phyloP scores from a whole-genome alignment of 1,140 invertebrate genomes.

The Argopecten irradians region DNA sequence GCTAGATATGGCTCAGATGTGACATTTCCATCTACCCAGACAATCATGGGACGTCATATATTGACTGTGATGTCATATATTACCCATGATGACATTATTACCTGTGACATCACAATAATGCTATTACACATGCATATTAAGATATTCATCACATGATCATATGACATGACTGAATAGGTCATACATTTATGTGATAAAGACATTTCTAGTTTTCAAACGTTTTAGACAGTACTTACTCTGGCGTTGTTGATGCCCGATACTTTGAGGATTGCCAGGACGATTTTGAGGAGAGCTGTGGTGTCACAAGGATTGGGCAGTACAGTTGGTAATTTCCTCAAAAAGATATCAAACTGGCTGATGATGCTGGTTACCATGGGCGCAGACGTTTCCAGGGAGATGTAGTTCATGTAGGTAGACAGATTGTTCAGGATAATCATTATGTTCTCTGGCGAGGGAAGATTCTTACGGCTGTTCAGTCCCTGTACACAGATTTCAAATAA shows the following conservation, averaged over 20 bases:
- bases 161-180: too few species aligned
- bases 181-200: not conserved
- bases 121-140: too few species aligned
- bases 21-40: too few species aligned
- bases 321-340: constrained; percentile 88
- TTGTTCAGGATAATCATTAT: constrained; percentile 85
- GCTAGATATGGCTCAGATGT: not conserved
- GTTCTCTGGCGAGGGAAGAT: constrained; percentile 85
- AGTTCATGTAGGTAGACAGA: constrained; percentile 94
- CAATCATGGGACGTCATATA: too few species aligned
- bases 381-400: constrained; percentile 89
- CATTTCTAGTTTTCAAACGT: not conserved
- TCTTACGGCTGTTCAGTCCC: constrained; percentile 92
- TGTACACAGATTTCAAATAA: constrained; percentile 63
- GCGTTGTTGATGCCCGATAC: constrained; percentile 88
- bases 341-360: constrained; percentile 88
- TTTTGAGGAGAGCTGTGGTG: constrained; percentile 86
- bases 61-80: not conserved
- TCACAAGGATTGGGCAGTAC: constrained; percentile 85
- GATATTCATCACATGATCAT: too few species aligned
- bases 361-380: constrained; percentile 87
- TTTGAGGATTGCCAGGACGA: constrained; percentile 90
- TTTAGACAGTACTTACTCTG: constrained; percentile 84
- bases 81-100: not conserved
- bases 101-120: too few species aligned